phyloP scores from a whole-genome alignment of 1,140 invertebrate genomes.

The Lordiphosa stackelbergi region DNA sequence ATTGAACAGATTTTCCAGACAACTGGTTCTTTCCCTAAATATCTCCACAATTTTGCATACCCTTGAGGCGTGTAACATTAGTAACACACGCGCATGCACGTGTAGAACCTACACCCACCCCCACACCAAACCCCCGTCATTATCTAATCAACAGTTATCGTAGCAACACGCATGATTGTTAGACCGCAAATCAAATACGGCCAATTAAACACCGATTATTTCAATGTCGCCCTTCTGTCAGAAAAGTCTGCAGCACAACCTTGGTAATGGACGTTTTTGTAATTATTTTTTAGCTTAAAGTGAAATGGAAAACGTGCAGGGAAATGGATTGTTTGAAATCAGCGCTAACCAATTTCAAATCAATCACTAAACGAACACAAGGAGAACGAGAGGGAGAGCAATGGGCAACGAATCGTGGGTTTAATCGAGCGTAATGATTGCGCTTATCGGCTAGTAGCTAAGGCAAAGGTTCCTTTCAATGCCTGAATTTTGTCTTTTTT shows the following conservation, averaged over 20 bases:
- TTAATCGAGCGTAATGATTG: conserved; percentile 74
- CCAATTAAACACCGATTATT: conserved; percentile 63
- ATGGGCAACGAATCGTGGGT: conserved; percentile 39
- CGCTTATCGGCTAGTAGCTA: conserved; percentile 50
- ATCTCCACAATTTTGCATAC: no score
- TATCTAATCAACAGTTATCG: conserved; percentile 47
- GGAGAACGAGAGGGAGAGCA: conserved; percentile 10
- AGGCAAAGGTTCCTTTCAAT: conserved; percentile 23
- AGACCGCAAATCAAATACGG: conserved; percentile 68
- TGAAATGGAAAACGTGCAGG: conserved; percentile 32
- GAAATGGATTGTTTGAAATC: conserved; percentile 70
- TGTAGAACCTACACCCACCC: conserved; percentile 3
- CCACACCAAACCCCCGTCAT: conserved; percentile 16
- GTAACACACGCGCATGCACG: no score
- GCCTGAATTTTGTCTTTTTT: no score
- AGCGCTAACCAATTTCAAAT: conserved; percentile 73
- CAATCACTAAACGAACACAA: conserved; percentile 48
- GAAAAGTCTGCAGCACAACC: conserved; percentile 25
- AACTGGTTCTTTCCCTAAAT: no score
- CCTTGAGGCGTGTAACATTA: no score
- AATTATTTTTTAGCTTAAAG: conserved; percentile 54
- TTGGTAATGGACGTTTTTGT: conserved; percentile 28
- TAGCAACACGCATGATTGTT: conserved; percentile 52
- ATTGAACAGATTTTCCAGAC: no score
- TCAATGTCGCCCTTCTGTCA: conserved; percentile 6